Evolutionary conservation across 2,113 vertebrate genomes (phyloP).

Genomic region (Gymnobelideus leadbeateri): DNA sequence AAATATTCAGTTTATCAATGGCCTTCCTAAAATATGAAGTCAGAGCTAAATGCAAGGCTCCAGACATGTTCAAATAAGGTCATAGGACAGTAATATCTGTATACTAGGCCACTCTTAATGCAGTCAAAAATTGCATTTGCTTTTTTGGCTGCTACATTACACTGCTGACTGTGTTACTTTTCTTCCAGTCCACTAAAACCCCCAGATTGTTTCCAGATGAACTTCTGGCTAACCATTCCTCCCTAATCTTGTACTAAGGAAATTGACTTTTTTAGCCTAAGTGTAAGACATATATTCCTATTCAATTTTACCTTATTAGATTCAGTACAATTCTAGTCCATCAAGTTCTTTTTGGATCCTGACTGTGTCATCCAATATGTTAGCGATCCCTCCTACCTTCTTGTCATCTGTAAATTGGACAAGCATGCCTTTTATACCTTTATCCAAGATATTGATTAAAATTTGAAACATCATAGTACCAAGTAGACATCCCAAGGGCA

Average conservation of each 20-base stretch:
- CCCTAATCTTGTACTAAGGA: neutral
- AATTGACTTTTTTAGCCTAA: slow-evolving; percentile 1
- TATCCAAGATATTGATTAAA: neutral
- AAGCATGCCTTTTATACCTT: neutral
- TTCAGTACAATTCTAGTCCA: neutral
- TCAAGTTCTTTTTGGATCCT: neutral
- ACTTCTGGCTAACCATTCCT: neutral
- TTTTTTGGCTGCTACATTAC: neutral
- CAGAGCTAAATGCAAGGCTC: neutral
- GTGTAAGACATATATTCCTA: neutral
- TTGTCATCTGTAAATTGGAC: neutral
- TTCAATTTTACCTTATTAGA: neutral
- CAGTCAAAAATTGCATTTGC: neutral
- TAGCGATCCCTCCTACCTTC: neutral
- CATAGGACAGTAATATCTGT: neutral
- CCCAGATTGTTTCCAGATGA: slow-evolving; percentile 1
- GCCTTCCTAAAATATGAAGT: neutral
- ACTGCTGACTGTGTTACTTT: neutral
- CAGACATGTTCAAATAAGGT: neutral
- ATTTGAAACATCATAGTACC: neutral
- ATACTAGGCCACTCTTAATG: neutral
- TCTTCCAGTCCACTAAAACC: neutral
- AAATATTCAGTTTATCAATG: neutral
- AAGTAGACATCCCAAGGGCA: neutral
- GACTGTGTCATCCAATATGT: neutral